A percentile compares a stretch with the other conserved stretches of the same genome.
phyloP scores from a whole-genome alignment of 1,140 invertebrate species.

The Palaemon carinicauda region DNA sequence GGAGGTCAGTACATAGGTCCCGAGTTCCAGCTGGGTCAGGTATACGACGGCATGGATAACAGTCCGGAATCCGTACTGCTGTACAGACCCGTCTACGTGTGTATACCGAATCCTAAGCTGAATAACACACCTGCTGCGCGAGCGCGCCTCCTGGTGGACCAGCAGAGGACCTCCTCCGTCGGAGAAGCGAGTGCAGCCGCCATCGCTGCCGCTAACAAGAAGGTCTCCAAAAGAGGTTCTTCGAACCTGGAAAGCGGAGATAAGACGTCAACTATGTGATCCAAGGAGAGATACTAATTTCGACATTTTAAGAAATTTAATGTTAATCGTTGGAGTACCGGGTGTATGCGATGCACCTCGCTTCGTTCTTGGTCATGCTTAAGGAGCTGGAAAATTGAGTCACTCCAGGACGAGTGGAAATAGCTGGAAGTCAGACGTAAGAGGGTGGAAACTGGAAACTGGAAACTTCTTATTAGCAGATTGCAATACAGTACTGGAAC shows the following conservation, averaged over 20 bases:
- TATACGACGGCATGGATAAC: conserved; percentile 77
- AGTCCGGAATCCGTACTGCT: conserved; percentile 67
- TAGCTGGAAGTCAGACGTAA: too few relatives aligned
- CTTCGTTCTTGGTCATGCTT: neutral
- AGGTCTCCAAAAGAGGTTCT: neutral
- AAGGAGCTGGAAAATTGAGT: too few relatives aligned
- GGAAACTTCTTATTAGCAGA: too few relatives aligned
- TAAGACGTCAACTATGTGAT: conserved; percentile 42
- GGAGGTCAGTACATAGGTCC: conserved; percentile 84
- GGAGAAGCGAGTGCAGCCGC: neutral
- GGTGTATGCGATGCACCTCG: neutral
- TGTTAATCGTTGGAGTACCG: neutral
- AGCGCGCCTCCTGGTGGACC: conserved; percentile 9
- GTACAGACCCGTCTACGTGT: conserved; percentile 76
- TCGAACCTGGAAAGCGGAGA: neutral
- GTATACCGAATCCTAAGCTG: conserved; percentile 64
- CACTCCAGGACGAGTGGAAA: too few relatives aligned
- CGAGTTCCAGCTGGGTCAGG: conserved; percentile 82
- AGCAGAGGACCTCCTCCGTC: neutral
- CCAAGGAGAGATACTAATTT: neutral
- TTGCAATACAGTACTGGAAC: too few relatives aligned
- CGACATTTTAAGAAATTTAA: neutral
- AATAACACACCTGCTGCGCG: conserved; percentile 29
- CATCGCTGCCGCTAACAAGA: neutral
- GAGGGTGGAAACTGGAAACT: too few relatives aligned